Evolutionary conservation across 2,888 invertebrate species (phyloP).

Genomic region (Loripinus fragilis): DNA sequence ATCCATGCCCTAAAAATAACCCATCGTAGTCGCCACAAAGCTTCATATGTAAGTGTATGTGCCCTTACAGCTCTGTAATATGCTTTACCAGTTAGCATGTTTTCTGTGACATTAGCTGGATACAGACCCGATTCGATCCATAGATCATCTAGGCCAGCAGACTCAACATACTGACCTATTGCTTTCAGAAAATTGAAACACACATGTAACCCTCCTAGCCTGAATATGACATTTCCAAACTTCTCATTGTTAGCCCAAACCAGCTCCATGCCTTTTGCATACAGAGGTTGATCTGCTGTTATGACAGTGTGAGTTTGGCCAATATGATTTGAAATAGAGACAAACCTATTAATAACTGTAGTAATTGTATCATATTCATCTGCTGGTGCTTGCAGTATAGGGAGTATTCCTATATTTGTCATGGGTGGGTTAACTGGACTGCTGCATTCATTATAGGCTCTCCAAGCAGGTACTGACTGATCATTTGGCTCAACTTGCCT

Average conservation of each 20-base stretch:
- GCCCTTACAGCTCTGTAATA: no score
- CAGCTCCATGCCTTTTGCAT: constrained; percentile 5
- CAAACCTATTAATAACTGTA: constrained; percentile 32
- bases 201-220: constrained; percentile 23
- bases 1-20: no score
- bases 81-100: constrained; percentile 27
- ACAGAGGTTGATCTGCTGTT: constrained; percentile 25
- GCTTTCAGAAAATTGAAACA: constrained; percentile 38
- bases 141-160: constrained; percentile 30
- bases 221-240: constrained; percentile 1
- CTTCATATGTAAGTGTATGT: no score
- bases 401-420: constrained; percentile 32
- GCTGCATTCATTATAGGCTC: constrained; percentile 24
- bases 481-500: constrained; percentile 13
- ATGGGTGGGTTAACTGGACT: constrained; percentile 20
- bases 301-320: constrained; percentile 45
- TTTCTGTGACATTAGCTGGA: constrained; percentile 20
- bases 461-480: constrained; percentile 26
- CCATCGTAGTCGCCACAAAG: no score
- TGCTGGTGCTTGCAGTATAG: constrained; percentile 40
- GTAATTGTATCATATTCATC: constrained; percentile 43
- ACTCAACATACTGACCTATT: constrained; percentile 35
- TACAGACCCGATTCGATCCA: constrained; percentile 34
- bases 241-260: constrained; percentile 16
- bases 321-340: constrained; percentile 17